Evolutionary conservation across 2,888 invertebrate species (phyloP), one percentile per base, ranked within the genome.

Genomic region (Erebia epiphron): DNA sequence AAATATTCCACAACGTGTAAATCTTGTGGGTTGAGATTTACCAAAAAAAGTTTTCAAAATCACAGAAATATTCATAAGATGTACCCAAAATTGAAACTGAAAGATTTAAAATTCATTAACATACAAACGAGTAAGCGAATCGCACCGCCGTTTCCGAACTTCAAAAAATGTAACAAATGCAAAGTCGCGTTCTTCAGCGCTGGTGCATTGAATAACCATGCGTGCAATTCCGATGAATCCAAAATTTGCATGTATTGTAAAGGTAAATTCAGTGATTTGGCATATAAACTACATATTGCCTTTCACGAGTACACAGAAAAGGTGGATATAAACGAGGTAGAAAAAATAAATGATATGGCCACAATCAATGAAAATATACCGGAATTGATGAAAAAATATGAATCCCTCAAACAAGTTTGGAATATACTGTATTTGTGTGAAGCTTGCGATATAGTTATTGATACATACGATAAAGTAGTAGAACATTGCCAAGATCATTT

Each of bases 401-500:
- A 86, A 13, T 80, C 80, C 0, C 70, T 87, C 0, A 80, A 81
- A 10, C 78, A 78, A 0, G 81, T 81, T 10, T 89, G 89, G 89
- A 85, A 89, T 13, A 80, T 89, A 0, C 71, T 89, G 0, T 90
- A 80, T 26, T 68, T 76, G 2, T 91, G 91, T 66, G 46, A 64
- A 0, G 64, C 69, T 0, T 91, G 91, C 50, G 78, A 84, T 0
- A 70, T 84, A 0, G 76, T 83, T 0, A 81, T 82, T 0, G 83
- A 87, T 57, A 75, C 77, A 0, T 90, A 91, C 54, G 88, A 90
- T 26, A 75, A 79, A 0, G 83, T 83, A 0, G 83, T 90, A 0
- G 85, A 83, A 1, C 90, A 90, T 61, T 79, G 84, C 2, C 89
- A 89, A 49, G 70, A 75, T 43, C 75, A 90, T 64, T 77, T 82